Base-by-base conservation (phyloP, 2,888 invertebrate genomes). In the Metacarcinus magister region DNA sequence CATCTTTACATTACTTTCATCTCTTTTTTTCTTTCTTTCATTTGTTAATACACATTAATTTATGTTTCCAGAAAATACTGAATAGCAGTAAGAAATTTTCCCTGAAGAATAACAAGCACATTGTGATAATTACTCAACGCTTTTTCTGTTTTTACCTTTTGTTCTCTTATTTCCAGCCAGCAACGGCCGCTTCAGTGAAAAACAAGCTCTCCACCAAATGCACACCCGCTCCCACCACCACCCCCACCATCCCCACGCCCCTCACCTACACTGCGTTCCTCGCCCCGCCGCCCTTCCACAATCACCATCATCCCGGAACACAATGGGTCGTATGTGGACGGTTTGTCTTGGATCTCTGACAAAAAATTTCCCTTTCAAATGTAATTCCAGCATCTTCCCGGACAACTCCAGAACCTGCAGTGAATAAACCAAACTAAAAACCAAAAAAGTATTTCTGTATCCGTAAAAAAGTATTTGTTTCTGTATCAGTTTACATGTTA, bases 341-440 rank as follows among this genome's bases (percentile, higher is more conserved):
- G 60, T 60, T 60, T 60, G 60, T 60, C 60, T 60, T 60, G 60
- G 60, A 60, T 60, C 60, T 60, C 19, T 60, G 60, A 60, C 60
- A 60, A 60, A 60, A 60, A 60, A 60, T 60, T 60, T 60, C 60
- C 60, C 60, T 60, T 60, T 60, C 60, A 60, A 60, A 60, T 60
- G 60, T 60, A 60, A 60, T 60, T 60, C 60, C 4, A 60, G 60
- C 60, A 23, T 0, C 60, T 60, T 60, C 60, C 60, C 19, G 16
- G 19, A 60, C 60, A 60, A 23, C 23, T 60, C 19, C 19, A 60
- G 23, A 60, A 16, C 60, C 16, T 0, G 19, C 60, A 60, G 60
- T 16, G 23, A 60, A 60, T 60, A 19, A 60, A 60, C 60, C 8
- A 60, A 60, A 16, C 23, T 23, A 23, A 60, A 60, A 16, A 23